Evolutionary conservation across 2,888 invertebrate genomes (phyloP).

Genomic region (Luffia ferchaultella): DNA sequence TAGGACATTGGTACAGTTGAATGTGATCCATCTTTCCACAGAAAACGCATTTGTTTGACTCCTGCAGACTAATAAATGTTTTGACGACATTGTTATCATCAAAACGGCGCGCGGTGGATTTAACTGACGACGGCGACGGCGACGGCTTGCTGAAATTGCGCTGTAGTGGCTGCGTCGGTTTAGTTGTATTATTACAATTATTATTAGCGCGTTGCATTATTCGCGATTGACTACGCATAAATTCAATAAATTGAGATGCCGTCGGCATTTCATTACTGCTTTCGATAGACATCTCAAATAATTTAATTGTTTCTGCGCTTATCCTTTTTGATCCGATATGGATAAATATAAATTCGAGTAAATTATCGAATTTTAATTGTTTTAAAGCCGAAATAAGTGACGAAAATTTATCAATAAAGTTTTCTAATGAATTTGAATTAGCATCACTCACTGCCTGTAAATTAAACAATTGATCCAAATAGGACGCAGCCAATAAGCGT

Average conservation of each 20-base stretch:
- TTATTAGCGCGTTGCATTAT: not conserved
- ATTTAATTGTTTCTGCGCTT: not conserved
- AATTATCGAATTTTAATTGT: not conserved
- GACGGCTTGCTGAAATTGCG: no score
- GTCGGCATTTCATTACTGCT: not conserved
- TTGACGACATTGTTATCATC: no score
- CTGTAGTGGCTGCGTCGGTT: no score
- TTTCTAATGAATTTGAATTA: no score
- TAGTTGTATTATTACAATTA: slow-evolving; percentile 1
- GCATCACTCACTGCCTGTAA: no score
- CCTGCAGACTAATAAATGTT: no score
- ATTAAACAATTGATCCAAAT: no score
- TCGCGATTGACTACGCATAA: not conserved
- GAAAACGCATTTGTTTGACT: no score
- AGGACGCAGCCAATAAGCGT: no score
- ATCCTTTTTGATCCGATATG: not conserved
- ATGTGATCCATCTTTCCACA: no score
- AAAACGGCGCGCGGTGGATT: no score
- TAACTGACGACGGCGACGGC: no score
- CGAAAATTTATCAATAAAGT: not conserved
- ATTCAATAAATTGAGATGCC: not conserved
- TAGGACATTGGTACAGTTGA: not conserved
- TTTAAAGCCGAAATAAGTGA: not conserved
- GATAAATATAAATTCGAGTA: not conserved
- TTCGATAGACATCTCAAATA: not conserved